Evolutionary conservation across 2,797 vertebrate genomes (phyloP).

Genomic region (Hoplostethus atlanticus): DNA sequence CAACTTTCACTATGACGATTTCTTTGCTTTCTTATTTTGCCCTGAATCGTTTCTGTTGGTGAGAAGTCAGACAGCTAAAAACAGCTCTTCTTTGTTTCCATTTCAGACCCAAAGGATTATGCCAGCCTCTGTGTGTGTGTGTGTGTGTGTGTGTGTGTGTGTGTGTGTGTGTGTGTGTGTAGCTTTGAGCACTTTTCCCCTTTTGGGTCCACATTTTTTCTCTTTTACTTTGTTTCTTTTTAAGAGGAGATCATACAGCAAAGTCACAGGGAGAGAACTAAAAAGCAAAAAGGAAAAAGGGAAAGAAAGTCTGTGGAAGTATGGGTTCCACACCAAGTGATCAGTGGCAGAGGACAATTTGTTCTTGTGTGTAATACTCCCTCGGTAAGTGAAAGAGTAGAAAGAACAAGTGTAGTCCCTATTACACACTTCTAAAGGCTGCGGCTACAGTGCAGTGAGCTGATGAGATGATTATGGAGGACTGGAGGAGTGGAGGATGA

Average conservation of each 20-base stretch:
- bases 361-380: slow-evolving; percentile 48
- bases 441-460: slow-evolving; percentile 32
- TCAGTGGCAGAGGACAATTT: slow-evolving; percentile 39
- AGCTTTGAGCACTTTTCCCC: slow-evolving; percentile 37
- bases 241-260: slow-evolving; percentile 20
- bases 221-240: slow-evolving; percentile 30
- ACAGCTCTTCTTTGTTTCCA: slow-evolving; percentile 58
- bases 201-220: slow-evolving; percentile 31
- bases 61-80: slow-evolving; percentile 56
- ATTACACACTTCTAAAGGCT: slow-evolving; percentile 54
- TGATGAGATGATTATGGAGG: slow-evolving; percentile 67
- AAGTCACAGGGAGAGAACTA: slow-evolving; percentile 23
- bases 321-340: slow-evolving; percentile 27
- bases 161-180: slow-evolving; percentile 9
- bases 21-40: slow-evolving; percentile 26
- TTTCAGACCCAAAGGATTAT: slow-evolving; percentile 54
- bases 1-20: slow-evolving; percentile 35
- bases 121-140: slow-evolving; percentile 31
- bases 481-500: slow-evolving; percentile 29
- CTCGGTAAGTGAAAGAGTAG: slow-evolving; percentile 45
- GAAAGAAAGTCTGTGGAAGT: slow-evolving; percentile 18
- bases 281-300: slow-evolving; percentile 6
- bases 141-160: not conserved
- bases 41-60: slow-evolving; percentile 42
- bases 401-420: slow-evolving; percentile 41